Conservation (phyloP, 2,797 vertebrate species). For the Rallus crepitans region DNA sequence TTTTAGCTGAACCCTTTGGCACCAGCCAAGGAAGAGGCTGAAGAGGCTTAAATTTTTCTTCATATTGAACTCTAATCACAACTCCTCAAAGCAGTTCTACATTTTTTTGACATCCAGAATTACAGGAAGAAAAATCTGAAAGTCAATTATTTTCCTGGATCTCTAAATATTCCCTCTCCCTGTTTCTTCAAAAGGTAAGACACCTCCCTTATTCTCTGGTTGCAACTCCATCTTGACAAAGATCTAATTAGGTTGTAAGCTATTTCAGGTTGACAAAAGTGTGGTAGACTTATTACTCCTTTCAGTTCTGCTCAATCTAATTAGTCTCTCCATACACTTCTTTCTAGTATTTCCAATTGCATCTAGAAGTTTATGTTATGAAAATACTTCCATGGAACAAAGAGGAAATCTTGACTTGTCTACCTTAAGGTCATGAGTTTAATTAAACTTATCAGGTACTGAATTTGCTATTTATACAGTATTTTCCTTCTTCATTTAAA, state of each 20-base stretch:
- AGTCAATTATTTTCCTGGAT: background rate
- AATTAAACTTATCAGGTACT: background rate
- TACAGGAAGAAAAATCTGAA: background rate
- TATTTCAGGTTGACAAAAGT: background rate
- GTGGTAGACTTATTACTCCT: background rate
- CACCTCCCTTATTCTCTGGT: background rate
- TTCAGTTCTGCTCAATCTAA: background rate
- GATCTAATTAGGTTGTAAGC: background rate
- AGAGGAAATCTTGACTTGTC: background rate
- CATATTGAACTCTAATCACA: background rate
- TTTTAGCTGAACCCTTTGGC: background rate
- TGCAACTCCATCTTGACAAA: background rate
- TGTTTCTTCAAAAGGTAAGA: background rate
- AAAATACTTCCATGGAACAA: background rate
- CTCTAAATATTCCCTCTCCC: background rate
- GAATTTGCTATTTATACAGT: background rate
- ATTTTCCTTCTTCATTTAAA: background rate
- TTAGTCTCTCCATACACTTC: background rate
- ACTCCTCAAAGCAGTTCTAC: background rate
- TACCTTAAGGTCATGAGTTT: background rate
- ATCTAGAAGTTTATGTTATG: background rate
- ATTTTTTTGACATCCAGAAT: background rate
- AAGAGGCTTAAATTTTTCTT: background rate
- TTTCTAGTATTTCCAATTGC: background rate
- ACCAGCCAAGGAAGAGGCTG: background rate